A percentile compares a stretch with the other conserved stretches of the same genome.
These are phyloP conservation scores for Drosophila tripunctata DNA, from an alignment of 2,888 invertebrate species.

Conservation along the genomic window DNA sequence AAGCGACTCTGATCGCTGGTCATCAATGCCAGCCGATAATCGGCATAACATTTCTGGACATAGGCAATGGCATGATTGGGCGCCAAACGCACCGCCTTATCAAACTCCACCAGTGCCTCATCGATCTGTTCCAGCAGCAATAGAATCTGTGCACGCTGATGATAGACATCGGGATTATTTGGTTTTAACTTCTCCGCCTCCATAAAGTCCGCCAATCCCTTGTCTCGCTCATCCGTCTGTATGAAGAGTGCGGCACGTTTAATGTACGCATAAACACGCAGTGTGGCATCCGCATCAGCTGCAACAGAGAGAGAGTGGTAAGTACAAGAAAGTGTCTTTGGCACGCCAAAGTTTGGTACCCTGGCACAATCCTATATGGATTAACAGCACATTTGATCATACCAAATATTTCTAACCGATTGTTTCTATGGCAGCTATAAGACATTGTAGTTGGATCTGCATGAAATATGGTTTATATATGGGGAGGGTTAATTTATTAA, in stretches of 20 bases:
- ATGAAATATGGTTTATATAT: too few relatives aligned
- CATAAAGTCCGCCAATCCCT: constrained; percentile 92
- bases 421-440: too few relatives aligned
- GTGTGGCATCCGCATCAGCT: constrained; percentile 86
- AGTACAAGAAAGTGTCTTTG: too few relatives aligned
- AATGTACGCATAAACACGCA: constrained; percentile 93
- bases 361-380: too few relatives aligned
- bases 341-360: too few relatives aligned
- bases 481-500: too few relatives aligned
- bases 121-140: constrained; percentile 92
- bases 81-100: constrained; percentile 91
- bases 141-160: constrained; percentile 95
- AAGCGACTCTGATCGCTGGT: constrained; percentile 87
- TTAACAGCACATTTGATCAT: too few relatives aligned
- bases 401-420: too few relatives aligned
- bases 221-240: constrained; percentile 90
- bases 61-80: constrained; percentile 93
- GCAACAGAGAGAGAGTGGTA: background rate
- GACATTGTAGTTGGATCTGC: too few relatives aligned
- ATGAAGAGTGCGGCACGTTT: constrained; percentile 94
- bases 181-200: constrained; percentile 91
- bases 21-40: constrained; percentile 90
- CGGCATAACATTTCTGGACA: constrained; percentile 95
- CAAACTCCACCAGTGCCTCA: constrained; percentile 92
- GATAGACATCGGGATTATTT: constrained; percentile 94